Percentiles rank a stretch among this genome's conserved stretches.
phyloP scores from a whole-genome alignment of 2,888 invertebrate genomes.

The Chymomyza procnemis region DNA sequence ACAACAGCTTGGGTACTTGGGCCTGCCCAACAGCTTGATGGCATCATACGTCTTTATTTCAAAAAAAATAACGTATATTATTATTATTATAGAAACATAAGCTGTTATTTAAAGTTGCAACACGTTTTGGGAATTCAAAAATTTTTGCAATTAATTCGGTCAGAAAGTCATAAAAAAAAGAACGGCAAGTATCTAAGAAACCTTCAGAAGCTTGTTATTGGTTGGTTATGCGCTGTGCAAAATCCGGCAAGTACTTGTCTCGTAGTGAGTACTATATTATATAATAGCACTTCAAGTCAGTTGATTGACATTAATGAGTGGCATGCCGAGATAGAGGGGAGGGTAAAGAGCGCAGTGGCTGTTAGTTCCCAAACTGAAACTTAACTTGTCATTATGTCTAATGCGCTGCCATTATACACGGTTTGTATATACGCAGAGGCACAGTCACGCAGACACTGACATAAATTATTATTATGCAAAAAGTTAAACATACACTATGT shows the following conservation, averaged over 20 bases:
- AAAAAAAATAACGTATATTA: too few relatives aligned
- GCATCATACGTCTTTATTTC: too few relatives aligned
- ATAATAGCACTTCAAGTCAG: neutral
- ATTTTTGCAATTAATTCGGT: neutral
- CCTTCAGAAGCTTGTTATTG: neutral
- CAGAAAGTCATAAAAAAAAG: neutral
- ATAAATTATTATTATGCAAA: neutral
- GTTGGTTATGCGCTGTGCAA: neutral
- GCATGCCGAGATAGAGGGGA: neutral
- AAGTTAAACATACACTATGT: neutral
- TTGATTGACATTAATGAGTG: neutral
- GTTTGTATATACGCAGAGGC: neutral
- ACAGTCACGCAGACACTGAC: neutral
- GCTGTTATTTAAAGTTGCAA: neutral
- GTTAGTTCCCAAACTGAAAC: neutral
- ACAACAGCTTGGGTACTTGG: too few relatives aligned
- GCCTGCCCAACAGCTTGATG: too few relatives aligned
- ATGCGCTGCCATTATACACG: neutral
- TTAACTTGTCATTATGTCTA: neutral
- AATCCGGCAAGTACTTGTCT: neutral
- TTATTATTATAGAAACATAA: too few relatives aligned
- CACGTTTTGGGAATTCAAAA: neutral
- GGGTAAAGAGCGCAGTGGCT: neutral
- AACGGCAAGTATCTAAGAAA: neutral
- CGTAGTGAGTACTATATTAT: neutral